Evolutionary conservation across 1,140 invertebrate genomes (phyloP).

Genomic region (Trinorchestia longiramus): DNA sequence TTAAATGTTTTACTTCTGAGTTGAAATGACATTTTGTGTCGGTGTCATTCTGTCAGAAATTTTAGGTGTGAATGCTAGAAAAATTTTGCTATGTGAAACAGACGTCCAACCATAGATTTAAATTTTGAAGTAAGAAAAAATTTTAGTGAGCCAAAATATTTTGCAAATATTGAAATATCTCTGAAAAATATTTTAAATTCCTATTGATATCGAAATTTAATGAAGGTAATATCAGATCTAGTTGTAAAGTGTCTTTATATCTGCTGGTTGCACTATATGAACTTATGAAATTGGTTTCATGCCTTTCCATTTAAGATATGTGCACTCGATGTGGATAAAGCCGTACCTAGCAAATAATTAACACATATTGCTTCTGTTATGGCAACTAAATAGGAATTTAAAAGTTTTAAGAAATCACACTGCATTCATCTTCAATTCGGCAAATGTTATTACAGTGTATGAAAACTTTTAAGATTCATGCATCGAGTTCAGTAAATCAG

Average conservation of each 20-base stretch:
- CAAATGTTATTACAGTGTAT: not conserved
- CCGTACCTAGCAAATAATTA: not conserved
- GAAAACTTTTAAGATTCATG: not conserved
- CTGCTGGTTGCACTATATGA: not conserved
- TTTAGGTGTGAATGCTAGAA: too few relatives aligned
- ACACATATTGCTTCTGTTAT: not conserved
- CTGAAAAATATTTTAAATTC: too few relatives aligned
- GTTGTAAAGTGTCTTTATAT: not conserved
- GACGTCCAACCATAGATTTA: too few relatives aligned
- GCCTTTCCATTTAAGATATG: not conserved
- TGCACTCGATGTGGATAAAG: not conserved
- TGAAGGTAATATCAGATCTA: not conserved
- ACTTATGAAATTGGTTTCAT: not conserved
- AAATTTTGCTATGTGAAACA: too few relatives aligned
- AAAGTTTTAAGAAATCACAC: not conserved
- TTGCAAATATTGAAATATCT: too few relatives aligned
- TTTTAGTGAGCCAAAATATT: too few relatives aligned
- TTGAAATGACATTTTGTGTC: too few relatives aligned
- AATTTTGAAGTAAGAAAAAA: too few relatives aligned
- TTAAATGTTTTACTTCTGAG: too few relatives aligned
- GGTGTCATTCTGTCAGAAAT: too few relatives aligned
- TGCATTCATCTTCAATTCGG: not conserved
- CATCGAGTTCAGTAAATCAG: not conserved
- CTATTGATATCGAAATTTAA: not conserved
- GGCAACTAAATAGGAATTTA: not conserved